Conservation (phyloP, 2,113 vertebrate genomes). For the Mus spicilegus region DNA sequence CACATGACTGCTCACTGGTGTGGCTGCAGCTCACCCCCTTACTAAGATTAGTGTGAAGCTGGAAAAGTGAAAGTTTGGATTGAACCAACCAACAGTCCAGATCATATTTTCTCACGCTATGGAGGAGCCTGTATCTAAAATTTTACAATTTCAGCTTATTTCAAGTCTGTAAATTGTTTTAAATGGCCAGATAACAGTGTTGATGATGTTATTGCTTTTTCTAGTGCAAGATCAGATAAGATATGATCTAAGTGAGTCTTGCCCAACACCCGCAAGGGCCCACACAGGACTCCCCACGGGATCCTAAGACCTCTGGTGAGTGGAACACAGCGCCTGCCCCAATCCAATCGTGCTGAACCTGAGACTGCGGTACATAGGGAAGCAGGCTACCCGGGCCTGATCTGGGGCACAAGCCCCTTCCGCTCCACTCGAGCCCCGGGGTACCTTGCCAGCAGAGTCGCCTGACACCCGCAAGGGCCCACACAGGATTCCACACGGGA, state of each 20-base stretch:
- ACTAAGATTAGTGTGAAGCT: slow-evolving; percentile 54
- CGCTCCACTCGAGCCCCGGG: no score
- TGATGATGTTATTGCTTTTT: neutral
- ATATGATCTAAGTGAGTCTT: neutral
- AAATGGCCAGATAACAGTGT: neutral
- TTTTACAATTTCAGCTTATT: neutral
- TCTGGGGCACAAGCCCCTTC: no score
- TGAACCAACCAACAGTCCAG: neutral
- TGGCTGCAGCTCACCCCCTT: neutral
- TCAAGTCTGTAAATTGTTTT: neutral
- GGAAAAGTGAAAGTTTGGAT: slow-evolving; percentile 12
- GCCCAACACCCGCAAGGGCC: no score
- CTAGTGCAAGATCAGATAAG: neutral
- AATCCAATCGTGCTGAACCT: no score
- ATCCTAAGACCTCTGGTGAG: no score
- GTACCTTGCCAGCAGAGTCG: no score
- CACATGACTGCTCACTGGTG: neutral
- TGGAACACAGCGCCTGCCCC: no score
- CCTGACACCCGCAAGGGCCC: no score
- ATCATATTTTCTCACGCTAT: neutral
- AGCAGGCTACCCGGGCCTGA: no score
- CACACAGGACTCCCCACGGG: no score
- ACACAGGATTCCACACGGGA: no score
- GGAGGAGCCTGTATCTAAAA: neutral
- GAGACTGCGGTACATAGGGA: no score